A percentile compares a stretch with the other conserved stretches of the same genome.
phyloP scores from a whole-genome alignment of 1,140 invertebrate species.

The Scaptomyza montana region DNA sequence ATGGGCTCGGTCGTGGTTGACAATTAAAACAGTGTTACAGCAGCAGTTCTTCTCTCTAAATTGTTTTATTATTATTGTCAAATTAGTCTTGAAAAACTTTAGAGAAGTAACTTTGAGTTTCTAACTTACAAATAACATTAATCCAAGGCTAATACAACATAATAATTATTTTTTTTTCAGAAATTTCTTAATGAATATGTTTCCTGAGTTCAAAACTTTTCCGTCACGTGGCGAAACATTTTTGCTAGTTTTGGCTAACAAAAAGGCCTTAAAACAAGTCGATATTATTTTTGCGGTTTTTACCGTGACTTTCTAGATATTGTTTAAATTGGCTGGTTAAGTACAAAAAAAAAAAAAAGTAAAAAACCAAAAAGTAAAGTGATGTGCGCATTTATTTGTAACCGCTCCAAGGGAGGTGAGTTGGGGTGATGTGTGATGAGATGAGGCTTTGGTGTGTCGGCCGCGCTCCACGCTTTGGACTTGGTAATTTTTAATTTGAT shows the following conservation, averaged over 20 bases:
- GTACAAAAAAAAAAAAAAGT: conserved; percentile 28
- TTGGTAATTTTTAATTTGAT: conserved; percentile 80
- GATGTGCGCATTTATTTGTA: conserved; percentile 10
- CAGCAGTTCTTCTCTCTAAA: neutral
- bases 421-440: neutral
- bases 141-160: too few relatives aligned
- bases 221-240: conserved; percentile 14
- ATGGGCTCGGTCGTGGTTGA: conserved; percentile 1
- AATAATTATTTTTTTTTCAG: too few relatives aligned
- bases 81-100: conserved; percentile 7
- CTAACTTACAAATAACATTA: too few relatives aligned
- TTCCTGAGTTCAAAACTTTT: too few relatives aligned
- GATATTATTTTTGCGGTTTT: conserved; percentile 58
- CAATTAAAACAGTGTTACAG: neutral
- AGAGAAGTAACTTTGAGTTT: too few relatives aligned
- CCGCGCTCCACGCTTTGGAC: conserved; percentile 72
- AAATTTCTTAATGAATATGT: too few relatives aligned
- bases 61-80: neutral
- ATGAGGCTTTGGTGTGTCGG: conserved; percentile 56
- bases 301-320: conserved; percentile 62
- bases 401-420: conserved; percentile 18
- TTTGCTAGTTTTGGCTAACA: conserved; percentile 31
- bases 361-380: conserved; percentile 16
- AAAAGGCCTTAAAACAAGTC: conserved; percentile 42
- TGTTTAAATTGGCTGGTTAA: conserved; percentile 64